Base-by-base conservation (phyloP, 1,140 invertebrate species). In the Heliconius congener region DNA sequence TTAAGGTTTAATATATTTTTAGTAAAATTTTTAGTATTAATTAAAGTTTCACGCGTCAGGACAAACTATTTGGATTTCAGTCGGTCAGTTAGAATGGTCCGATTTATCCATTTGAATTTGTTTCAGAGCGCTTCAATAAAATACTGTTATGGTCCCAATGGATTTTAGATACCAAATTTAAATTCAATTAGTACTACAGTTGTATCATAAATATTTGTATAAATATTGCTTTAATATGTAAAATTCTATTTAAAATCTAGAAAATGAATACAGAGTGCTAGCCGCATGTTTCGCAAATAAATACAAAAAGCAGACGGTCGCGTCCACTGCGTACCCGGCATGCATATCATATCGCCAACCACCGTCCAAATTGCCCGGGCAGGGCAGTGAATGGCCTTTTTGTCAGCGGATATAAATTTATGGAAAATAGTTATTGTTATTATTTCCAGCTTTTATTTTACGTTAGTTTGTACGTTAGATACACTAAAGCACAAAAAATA, bases 71-170 rank as follows among this genome's bases (percentile, higher is more conserved):
- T 11, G 23, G 23, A 23, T 66, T 27, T 66, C 11, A 66, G 9
- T 30, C 23, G 60, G 11, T 23, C n/a, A 9, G 60, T 66, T 11
- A 13, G 13, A 66, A 66, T 30, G 30, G 60, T 3, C 60, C 23
- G 60, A 66, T 66, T 27, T 30, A 66, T 66, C 13, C 27, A 66
- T 30, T 30, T 66, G 60, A 13, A 66, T 60, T 60, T 66, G 60
- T 66, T 27, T 66, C 27, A 66, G 27, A 66, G 60, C 55, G n/a
- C 60, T 66, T 66, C n/a, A 66, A 66, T 30, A 30, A 66, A 27
- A 66, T 66, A 66, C 23, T 66, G 23, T 66, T 66, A 57, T 30
- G 60, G 27, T 30, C 13, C 11, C 60, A 66, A 27, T 66, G 60
- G 60, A 66, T 66, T 66, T 30, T 30, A 30, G n/a, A 30, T 66